phyloP scores from a whole-genome alignment of 2,113 vertebrate genomes.

The Tachuris rubrigastra region DNA sequence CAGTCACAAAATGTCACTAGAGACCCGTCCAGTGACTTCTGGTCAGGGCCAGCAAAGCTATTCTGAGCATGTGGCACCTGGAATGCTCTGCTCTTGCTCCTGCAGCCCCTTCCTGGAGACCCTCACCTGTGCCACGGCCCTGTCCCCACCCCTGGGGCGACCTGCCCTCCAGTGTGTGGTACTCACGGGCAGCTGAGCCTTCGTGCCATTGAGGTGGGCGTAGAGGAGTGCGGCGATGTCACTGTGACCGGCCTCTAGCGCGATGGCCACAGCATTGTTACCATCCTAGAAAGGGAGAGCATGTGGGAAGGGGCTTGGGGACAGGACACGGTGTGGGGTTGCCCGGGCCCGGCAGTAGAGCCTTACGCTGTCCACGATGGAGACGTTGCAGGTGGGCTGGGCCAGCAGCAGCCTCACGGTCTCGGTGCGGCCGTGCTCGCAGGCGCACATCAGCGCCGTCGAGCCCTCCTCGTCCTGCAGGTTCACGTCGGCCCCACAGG shows the following conservation, averaged over 20 bases:
- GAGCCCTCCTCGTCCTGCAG: constrained; percentile 93
- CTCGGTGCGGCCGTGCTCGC: constrained; percentile 87
- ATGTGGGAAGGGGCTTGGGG: neutral
- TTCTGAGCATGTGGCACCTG: neutral
- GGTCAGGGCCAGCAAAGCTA: neutral
- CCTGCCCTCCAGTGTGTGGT: neutral
- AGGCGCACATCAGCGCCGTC: constrained; percentile 93
- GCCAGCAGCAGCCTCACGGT: constrained; percentile 87
- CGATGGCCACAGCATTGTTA: constrained; percentile 89
- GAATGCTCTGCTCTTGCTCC: neutral
- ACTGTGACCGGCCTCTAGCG: constrained; percentile 88
- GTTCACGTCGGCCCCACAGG: constrained; percentile 85
- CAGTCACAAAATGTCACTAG: neutral
- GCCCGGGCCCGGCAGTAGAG: neutral
- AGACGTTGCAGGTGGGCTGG: constrained; percentile 84
- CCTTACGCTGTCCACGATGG: constrained; percentile 87
- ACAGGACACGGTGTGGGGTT: rapidly evolving
- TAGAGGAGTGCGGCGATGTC: constrained; percentile 90
- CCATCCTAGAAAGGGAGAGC: constrained; percentile 81
- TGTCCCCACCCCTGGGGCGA: rapidly evolving
- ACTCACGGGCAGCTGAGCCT: constrained; percentile 75
- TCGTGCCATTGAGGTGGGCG: constrained; percentile 79
- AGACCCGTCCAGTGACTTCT: neutral
- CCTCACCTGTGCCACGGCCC: neutral
- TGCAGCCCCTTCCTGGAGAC: neutral